phyloP scores from a whole-genome alignment of 1,140 invertebrate species.

The Colletes gigas region DNA sequence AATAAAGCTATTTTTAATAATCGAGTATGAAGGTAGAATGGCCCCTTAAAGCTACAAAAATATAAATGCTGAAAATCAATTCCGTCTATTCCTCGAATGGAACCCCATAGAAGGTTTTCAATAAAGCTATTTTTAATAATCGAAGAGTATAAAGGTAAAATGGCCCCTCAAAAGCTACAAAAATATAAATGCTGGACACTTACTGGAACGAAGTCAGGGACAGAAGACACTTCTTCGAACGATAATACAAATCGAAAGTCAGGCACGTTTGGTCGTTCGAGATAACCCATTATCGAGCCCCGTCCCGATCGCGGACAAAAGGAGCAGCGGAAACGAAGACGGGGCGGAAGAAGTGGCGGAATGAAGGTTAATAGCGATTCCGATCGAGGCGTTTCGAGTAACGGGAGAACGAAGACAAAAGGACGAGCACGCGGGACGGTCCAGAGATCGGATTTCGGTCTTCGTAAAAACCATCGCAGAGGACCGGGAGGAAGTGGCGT shows the following conservation, averaged over 20 bases:
- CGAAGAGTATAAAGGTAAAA: too few species aligned
- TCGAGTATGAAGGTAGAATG: too few species aligned
- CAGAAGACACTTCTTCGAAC: conserved; percentile 2
- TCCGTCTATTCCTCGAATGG: too few species aligned
- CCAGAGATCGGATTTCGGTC: conserved; percentile 51
- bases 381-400: conserved; percentile 50
- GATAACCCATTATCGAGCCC: conserved; percentile 11
- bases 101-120: too few species aligned
- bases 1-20: too few species aligned
- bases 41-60: too few species aligned
- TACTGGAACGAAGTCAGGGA: not conserved
- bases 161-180: not conserved
- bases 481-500: conserved; percentile 23
- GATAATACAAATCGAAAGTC: conserved; percentile 19
- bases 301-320: conserved; percentile 19
- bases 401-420: conserved; percentile 50
- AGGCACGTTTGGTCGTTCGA: conserved; percentile 14
- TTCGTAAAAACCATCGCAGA: conserved; percentile 25
- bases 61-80: too few species aligned
- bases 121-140: too few species aligned
- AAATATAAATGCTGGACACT: not conserved
- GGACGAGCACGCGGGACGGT: conserved; percentile 17
- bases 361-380: conserved; percentile 46
- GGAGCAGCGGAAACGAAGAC: conserved; percentile 3
- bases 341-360: conserved; percentile 27